A percentile compares a stretch with the other conserved stretches of the same genome.
phyloP scores from a whole-genome alignment of 1,140 invertebrate species.

The Cyclargus thomasi region DNA sequence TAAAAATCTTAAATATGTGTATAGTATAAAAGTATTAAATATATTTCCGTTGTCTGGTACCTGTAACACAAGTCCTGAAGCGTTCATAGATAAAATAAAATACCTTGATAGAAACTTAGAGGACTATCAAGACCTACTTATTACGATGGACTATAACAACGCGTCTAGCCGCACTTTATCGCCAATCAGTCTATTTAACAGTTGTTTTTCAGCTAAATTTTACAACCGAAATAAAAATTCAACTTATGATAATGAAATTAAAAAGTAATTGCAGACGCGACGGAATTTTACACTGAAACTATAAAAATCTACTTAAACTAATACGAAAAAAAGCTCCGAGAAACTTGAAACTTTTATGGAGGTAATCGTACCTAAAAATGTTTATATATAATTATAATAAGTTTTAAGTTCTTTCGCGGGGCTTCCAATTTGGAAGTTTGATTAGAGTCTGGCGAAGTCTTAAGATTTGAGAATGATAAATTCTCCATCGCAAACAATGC shows the following conservation, averaged over 20 bases:
- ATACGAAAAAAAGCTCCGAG: neutral
- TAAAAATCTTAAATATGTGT: no score
- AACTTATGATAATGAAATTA: slow-evolving; percentile 5
- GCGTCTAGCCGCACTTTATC: neutral
- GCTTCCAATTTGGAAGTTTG: slow-evolving; percentile 4
- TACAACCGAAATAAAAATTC: neutral
- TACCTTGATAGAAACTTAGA: neutral
- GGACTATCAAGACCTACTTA: neutral
- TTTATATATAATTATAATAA: slow-evolving; percentile 12
- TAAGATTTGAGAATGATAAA: neutral
- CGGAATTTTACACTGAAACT: neutral
- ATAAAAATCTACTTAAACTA: slow-evolving; percentile 7
- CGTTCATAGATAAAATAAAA: no score
- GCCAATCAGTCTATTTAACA: neutral
- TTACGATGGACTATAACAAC: no score
- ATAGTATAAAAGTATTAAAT: no score
- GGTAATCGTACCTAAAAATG: slow-evolving; percentile 1
- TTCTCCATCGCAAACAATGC: neutral
- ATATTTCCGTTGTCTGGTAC: no score
- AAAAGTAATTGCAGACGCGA: neutral
- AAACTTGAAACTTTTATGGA: neutral
- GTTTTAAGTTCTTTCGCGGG: slow-evolving; percentile 3
- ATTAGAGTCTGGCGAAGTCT: neutral
- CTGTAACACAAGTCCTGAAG: no score
- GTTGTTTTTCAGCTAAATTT: neutral